Evolutionary conservation across 2,888 invertebrate genomes (phyloP).

Genomic region (Drosophila siamana): DNA sequence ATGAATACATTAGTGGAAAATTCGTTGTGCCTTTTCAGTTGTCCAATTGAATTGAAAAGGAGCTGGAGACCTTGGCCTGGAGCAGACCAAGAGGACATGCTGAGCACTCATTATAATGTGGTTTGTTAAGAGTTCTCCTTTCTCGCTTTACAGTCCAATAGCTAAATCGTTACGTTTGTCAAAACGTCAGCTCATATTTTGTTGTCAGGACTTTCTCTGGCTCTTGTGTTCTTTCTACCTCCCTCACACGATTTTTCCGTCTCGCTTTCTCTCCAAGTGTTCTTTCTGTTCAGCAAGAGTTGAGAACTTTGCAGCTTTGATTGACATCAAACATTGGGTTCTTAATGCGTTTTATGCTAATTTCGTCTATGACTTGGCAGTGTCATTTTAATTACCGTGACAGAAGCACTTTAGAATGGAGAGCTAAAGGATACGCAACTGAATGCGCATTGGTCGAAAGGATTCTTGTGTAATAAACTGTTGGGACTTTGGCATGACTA

Average conservation of each 20-base stretch:
- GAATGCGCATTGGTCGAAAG: neutral
- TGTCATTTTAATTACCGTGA: conserved; percentile 70
- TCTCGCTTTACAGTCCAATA: conserved; percentile 47
- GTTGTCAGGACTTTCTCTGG: conserved; percentile 29
- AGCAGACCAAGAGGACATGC: conserved; percentile 22
- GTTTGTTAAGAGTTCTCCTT: conserved; percentile 53
- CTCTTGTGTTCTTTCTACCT: neutral
- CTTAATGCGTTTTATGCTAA: conserved; percentile 82
- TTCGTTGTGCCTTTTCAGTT: conserved; percentile 68
- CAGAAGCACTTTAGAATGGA: conserved; percentile 56
- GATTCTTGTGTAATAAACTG: neutral
- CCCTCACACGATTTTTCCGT: neutral
- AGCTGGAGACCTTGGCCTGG: conserved; percentile 2
- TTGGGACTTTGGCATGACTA: neutral
- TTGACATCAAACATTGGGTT: conserved; percentile 82
- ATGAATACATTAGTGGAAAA: conserved; percentile 82
- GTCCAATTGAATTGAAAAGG: conserved; percentile 57
- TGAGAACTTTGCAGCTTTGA: conserved; percentile 74
- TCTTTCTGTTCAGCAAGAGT: conserved; percentile 53
- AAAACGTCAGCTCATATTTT: conserved; percentile 67
- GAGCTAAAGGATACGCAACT: conserved; percentile 1
- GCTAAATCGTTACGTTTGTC: conserved; percentile 73
- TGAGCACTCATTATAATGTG: conserved; percentile 47
- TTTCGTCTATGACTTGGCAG: conserved; percentile 63
- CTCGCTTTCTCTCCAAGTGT: conserved; percentile 9